A percentile compares a stretch with the other conserved stretches of the same genome.
phyloP scores from a whole-genome alignment of 1,140 invertebrate species.

The Drosophila burlai region DNA sequence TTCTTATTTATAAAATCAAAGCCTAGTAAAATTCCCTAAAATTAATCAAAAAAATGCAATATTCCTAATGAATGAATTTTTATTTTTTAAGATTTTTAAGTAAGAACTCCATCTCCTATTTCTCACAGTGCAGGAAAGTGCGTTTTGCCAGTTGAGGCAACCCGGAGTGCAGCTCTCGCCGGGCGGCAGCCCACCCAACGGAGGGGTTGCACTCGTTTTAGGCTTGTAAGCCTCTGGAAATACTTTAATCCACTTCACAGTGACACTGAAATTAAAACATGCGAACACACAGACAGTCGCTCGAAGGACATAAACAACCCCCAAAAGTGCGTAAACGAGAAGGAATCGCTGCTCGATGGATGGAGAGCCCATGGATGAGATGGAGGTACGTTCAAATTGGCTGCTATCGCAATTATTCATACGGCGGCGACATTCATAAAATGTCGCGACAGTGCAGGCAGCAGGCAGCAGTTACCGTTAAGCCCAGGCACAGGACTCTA shows the following conservation, averaged over 20 bases:
- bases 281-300: constrained; percentile 11
- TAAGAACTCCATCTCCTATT: accelerated
- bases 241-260: constrained; percentile 83
- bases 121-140: constrained; percentile 46
- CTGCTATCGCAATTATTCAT: constrained; percentile 84
- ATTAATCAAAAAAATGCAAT: background rate
- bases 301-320: constrained; percentile 55
- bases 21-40: too few species aligned
- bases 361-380: constrained; percentile 6
- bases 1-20: background rate
- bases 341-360: constrained; percentile 6
- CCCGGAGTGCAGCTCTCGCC: constrained; percentile 53
- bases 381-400: constrained; percentile 74
- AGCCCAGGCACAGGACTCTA: constrained; percentile 31
- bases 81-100: background rate
- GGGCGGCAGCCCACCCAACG: constrained; percentile 25
- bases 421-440: constrained; percentile 82
- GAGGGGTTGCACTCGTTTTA: constrained; percentile 75
- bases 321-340: constrained; percentile 33
- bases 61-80: background rate
- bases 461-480: constrained; percentile 29
- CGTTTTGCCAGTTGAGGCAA: constrained; percentile 35
- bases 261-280: constrained; percentile 81
- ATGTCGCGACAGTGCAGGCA: constrained; percentile 60
- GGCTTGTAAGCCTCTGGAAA: constrained; percentile 78